Base-by-base conservation (phyloP, 2,113 vertebrate genomes). In the Alligator mississippiensis region DNA sequence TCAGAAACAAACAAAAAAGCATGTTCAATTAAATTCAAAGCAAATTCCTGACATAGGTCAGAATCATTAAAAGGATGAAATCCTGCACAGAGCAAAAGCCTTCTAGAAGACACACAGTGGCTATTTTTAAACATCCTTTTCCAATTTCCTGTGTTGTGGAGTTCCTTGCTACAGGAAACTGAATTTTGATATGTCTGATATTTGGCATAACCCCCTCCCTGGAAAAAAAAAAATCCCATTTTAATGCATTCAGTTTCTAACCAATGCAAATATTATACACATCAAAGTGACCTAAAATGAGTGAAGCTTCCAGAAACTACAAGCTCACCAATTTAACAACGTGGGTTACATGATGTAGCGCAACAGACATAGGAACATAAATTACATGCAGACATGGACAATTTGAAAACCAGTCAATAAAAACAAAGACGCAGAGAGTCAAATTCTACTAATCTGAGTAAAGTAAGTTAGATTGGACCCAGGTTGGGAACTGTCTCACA, bases 401-500 rank as follows among this genome's bases (percentile, higher is more conserved):
- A 74, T 57, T 84, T 62, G 64, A 70, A 76, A 87, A 77, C 70
- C 18, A 38, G 76, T 6, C 5, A 78, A 91, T 61, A 80, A 82
- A 18, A 74, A 74, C 70, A 74, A 24, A 74, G 70, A 22, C 7
- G 47, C 19, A 74, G 75, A 89, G 93, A 90, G 80, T 63, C 86
- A 87, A 62, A 28, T 34, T 87, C 78, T 81, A 84, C 81, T 82
- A 47, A 87, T 97, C 95, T 96, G 93, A 96, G 93, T 97, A 93
- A 93, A 94, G 84, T 95, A 96, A 54, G 96, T 96, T 9, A 94
- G 93, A 96, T 84, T 89, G 87, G 94, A 90, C 94, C 94, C 83
- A 82, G 66, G 80, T 62, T 89, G 34, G 85, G 61, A 66, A 92
- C 84, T 88, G 82, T 27, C 16, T 59, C 90, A 93, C 34, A 85